Base-by-base conservation (phyloP, 1,140 invertebrate genomes). In the Drosophila jambulina region DNA sequence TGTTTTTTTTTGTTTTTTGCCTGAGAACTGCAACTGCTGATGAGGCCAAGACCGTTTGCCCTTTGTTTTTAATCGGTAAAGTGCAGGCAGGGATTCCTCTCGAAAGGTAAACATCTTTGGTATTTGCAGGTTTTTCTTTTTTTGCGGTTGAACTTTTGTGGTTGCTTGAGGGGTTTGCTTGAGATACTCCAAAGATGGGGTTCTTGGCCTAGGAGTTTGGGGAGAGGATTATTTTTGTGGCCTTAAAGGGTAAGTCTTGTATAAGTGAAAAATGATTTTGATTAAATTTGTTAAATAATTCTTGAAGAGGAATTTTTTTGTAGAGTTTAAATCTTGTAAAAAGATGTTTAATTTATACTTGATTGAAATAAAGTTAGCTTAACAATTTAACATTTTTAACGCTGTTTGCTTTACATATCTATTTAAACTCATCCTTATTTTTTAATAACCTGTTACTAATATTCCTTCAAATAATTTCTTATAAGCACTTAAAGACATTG, bases 1-100 rank as follows among this genome's bases (percentile, higher is more conserved):
- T 48, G n/a, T n/a, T n/a, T n/a, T n/a, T n/a, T n/a, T n/a, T n/a
- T n/a, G n/a, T n/a, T 48, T 71, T 56, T 72, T 49, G 15, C 15
- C 15, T 4, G 29, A 19, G 19, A 54, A 29, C 61, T 48, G 64
- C 61, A 36, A 68, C 29, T 69, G 67, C 51, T 72, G 67, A 71
- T 42, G 68, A 72, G 67, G 68, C 67, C 68, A 72, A 72, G 70
- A 72, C 67, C 40, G 19, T 29, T 36, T 42, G 68, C 70, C 56
- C 64, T 82, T 86, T 85, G 65, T 82, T 85, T 85, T 85, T 82
- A 85, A 85, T 85, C 82, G 82, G 65, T 53, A 79, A 82, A 86
- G 82, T 85, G 82, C 82, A 68, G 61, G 78, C 82, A 68, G 61
- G 48, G 56, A 59, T 68, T 75, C 42, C 42, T 21, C 58, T 60